phyloP scores from a whole-genome alignment of 1,140 invertebrate genomes.

The Polypedilum vanderplanki region DNA sequence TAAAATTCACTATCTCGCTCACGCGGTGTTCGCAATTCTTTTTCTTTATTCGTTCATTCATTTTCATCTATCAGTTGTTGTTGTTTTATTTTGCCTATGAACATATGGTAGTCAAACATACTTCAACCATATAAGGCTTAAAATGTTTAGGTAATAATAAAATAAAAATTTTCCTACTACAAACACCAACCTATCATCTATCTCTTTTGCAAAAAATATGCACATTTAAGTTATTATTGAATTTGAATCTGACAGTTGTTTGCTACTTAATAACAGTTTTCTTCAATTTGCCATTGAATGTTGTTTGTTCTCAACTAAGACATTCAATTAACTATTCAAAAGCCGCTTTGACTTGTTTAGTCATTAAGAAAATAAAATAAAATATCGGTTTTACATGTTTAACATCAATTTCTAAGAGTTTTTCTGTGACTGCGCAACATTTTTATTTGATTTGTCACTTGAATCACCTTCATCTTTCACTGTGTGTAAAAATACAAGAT shows the following conservation, averaged over 20 bases:
- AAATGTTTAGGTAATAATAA: conserved; percentile 7
- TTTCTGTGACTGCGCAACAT: conserved; percentile 5
- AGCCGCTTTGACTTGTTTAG: background rate
- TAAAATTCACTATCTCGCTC: background rate
- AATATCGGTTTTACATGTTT: background rate
- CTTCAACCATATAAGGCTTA: background rate
- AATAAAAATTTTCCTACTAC: background rate
- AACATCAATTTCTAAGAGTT: background rate
- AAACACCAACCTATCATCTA: background rate
- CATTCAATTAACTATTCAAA: background rate
- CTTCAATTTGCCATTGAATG: background rate
- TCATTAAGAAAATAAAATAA: background rate
- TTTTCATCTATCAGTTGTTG: background rate
- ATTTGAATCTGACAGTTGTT: too few species aligned
- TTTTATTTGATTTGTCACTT: conserved; percentile 19
- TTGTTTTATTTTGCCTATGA: background rate
- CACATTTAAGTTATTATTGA: too few species aligned
- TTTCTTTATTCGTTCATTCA: too few species aligned
- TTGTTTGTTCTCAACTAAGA: background rate
- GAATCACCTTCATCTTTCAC: background rate
- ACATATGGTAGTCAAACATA: background rate
- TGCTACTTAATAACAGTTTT: conserved; percentile 1
- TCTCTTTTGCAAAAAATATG: too few species aligned
- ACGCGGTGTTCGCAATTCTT: background rate
- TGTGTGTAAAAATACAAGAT: background rate